These are phyloP conservation scores for Protonemura montana DNA, from an alignment of 2,888 invertebrate genomes.

Conservation along the genomic window DNA sequence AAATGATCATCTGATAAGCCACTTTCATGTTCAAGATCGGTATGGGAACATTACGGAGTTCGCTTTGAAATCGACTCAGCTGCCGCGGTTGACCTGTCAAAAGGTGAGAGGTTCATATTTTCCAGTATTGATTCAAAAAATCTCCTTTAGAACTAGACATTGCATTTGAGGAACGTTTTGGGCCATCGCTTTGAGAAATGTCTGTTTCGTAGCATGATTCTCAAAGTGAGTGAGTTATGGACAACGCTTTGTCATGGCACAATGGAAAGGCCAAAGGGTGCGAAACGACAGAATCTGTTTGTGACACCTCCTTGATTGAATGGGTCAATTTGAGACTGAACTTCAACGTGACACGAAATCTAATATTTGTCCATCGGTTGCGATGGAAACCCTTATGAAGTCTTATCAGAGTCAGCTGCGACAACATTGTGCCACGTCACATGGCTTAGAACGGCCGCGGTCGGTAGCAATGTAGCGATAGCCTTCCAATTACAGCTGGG, in stretches of 20 bases:
- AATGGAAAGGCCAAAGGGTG: constrained; percentile 2
- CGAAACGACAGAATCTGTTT: constrained; percentile 39
- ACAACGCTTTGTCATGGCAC: neutral
- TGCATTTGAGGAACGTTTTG: neutral
- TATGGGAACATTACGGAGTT: neutral
- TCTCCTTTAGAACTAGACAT: neutral
- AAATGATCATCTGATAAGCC: constrained; percentile 7
- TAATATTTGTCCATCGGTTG: constrained; percentile 34
- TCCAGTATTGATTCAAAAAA: neutral
- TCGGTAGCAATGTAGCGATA: neutral
- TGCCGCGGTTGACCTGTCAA: neutral
- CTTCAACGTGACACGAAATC: constrained; percentile 32
- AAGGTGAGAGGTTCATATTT: neutral
- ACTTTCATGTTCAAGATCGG: neutral
- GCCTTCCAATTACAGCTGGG: constrained; percentile 35
- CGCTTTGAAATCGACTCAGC: neutral
- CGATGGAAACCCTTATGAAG: constrained; percentile 1
- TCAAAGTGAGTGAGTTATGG: neutral
- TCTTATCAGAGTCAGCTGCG: constrained; percentile 43
- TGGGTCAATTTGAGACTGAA: constrained; percentile 44
- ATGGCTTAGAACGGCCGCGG: neutral
- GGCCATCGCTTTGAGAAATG: neutral
- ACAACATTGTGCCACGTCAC: constrained; percentile 41
- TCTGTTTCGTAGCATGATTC: neutral
- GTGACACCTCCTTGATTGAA: constrained; percentile 45